A percentile compares a stretch with the other conserved stretches of the same genome.
These are phyloP conservation scores for Hippasteria phrygiana DNA, from an alignment of 53 echinoderm and acorn worm species.

Conservation along the genomic window DNA sequence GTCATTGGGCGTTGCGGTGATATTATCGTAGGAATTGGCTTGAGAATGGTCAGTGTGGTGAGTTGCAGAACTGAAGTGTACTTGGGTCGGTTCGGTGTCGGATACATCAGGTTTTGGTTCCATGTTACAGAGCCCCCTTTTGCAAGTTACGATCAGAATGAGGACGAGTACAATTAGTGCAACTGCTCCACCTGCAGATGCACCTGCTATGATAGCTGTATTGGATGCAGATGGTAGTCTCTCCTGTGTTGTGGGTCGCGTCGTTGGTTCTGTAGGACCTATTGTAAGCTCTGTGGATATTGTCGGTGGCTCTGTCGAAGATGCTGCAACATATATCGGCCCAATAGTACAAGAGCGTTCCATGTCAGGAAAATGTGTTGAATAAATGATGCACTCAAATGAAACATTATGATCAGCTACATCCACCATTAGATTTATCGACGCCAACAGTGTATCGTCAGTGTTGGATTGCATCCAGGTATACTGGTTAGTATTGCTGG, in stretches of 20 bases:
- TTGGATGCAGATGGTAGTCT: background rate
- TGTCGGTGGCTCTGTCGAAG: too few relatives aligned
- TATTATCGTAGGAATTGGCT: too few relatives aligned
- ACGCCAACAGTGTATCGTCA: background rate
- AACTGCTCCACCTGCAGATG: background rate
- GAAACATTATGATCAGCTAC: background rate
- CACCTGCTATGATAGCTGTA: background rate
- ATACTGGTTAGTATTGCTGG: background rate
- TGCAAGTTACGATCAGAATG: too few relatives aligned
- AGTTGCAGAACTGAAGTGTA: too few relatives aligned
- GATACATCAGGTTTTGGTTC: too few relatives aligned
- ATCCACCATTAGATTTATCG: background rate
- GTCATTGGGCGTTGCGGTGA: too few relatives aligned
- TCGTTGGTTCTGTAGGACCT: background rate
- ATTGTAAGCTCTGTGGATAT: background rate
- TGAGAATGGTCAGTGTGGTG: too few relatives aligned
- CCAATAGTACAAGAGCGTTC: constrained; percentile 30
- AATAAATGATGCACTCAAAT: constrained; percentile 36
- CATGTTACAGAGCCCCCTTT: too few relatives aligned
- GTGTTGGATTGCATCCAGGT: background rate
- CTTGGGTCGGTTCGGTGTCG: too few relatives aligned
- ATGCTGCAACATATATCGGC: background rate
- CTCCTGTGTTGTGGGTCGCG: background rate
- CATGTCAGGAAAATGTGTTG: constrained; percentile 4
- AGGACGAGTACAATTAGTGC: too few relatives aligned